phyloP scores from a whole-genome alignment of 2,797 vertebrate species.

The Emys orbicularis region DNA sequence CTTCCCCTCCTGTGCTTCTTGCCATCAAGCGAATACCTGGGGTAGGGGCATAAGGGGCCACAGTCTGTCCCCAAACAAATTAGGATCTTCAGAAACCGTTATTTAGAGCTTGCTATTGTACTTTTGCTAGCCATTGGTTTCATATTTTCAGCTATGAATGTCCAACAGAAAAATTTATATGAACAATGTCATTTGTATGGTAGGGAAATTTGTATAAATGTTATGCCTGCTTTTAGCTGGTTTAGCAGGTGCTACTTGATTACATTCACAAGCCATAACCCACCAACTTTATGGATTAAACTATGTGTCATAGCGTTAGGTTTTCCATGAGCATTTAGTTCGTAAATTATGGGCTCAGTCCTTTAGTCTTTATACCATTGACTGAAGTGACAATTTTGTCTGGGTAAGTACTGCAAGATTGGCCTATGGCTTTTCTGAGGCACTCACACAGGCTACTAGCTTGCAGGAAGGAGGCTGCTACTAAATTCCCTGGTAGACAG shows the following conservation, averaged over 20 bases:
- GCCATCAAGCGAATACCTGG: neutral
- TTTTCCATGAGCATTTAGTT: neutral
- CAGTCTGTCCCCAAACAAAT: accelerated
- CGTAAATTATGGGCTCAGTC: accelerated
- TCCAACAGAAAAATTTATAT: accelerated
- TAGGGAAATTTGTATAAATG: neutral
- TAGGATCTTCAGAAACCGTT: neutral
- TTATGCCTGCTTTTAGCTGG: neutral
- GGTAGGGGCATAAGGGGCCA: neutral
- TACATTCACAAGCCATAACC: neutral
- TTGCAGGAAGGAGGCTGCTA: neutral
- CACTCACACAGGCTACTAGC: accelerated
- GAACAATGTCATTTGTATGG: neutral
- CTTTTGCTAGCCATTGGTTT: neutral
- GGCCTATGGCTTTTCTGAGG: neutral
- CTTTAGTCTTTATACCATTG: neutral
- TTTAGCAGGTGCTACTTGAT: neutral
- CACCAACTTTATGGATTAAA: neutral
- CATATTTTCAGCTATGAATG: neutral
- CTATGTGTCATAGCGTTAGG: accelerated
- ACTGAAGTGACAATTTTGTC: neutral
- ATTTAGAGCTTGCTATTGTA: neutral
- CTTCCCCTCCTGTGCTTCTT: neutral
- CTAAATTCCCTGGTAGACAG: neutral
- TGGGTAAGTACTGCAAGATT: neutral